These are phyloP conservation scores for Pimephales promelas DNA, from an alignment of 2,113 vertebrate species.

Conservation along the genomic window DNA sequence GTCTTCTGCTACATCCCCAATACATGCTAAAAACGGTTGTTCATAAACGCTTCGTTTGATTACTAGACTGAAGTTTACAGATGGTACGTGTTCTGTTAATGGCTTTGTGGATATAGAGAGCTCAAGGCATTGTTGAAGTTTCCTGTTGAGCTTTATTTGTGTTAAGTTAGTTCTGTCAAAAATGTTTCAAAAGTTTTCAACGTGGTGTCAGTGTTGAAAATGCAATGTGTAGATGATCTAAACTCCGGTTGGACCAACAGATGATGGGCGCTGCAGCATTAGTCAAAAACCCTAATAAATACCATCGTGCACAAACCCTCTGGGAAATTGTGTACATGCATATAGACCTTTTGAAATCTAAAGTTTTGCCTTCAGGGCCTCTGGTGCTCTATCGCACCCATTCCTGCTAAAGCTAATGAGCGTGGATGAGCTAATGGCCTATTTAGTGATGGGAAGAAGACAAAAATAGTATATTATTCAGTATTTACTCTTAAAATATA, in stretches of 20 bases:
- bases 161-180: too few relatives aligned
- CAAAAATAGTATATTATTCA: neutral
- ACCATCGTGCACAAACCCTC: neutral
- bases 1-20: neutral
- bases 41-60: neutral
- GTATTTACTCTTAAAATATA: neutral
- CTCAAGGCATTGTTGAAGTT: too few relatives aligned
- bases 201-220: neutral
- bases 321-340: neutral
- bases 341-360: neutral
- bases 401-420: neutral
- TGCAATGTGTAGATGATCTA: neutral
- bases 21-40: neutral
- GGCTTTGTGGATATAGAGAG: too few relatives aligned
- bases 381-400: neutral
- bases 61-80: neutral
- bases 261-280: neutral
- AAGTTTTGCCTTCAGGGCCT: neutral
- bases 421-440: neutral
- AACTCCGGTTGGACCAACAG: neutral
- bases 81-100: neutral
- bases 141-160: too few relatives aligned
- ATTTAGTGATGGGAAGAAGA: neutral
- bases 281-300: neutral
- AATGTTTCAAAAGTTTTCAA: neutral